Base-by-base conservation (phyloP, 1,140 invertebrate species). In the Drosophila bipectinata region DNA sequence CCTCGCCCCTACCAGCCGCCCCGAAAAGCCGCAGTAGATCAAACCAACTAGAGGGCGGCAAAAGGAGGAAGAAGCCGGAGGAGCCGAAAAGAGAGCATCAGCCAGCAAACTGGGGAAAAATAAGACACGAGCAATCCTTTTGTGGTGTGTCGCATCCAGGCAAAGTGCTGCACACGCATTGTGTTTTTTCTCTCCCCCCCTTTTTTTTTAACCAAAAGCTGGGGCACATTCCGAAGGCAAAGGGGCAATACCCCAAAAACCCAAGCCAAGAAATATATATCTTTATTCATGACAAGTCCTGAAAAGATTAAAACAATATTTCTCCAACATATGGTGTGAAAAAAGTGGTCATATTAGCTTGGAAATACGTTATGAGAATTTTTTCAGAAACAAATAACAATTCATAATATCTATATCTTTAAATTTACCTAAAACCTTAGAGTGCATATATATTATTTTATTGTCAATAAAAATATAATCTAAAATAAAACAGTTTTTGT, bases 131-230 rank as follows among this genome's bases (percentile, higher is more conserved):
- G 58, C 64, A 67, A 81, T 61, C 61, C 64, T 85, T 85, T 81
- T 85, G 68, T 80, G 77, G 82, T 61, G 45, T 77, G 81, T 85
- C 60, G 51, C 63, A 67, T 63, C 59, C 82, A 84, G 77, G 37
- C 63, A 12, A 51, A 72, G 34, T 75, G 73, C 73, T 75, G 48
- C 68, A 55, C 60, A 81, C 74, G 81, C 82, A 77, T 77, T 67
- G 67, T 73, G 47, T 53, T 57, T 59, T 47, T 59, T 44, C 14
- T 18, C 15, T 18, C 6, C 14, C 15, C 14, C 15, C 5, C 1
- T 18, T 44, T 44, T 44, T 15, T 44, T 44, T 44, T 44, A 15
- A 52, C 45, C 55, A 32, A 63, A 66, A 64, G 26, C 39, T 44
- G 59, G 62, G 64, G 26, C 24, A 26, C 45, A 67, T 62, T 52